Evolutionary conservation across 2,888 invertebrate genomes (phyloP), one percentile per base, ranked within the genome.

Genomic region (Octodonta nipae): DNA sequence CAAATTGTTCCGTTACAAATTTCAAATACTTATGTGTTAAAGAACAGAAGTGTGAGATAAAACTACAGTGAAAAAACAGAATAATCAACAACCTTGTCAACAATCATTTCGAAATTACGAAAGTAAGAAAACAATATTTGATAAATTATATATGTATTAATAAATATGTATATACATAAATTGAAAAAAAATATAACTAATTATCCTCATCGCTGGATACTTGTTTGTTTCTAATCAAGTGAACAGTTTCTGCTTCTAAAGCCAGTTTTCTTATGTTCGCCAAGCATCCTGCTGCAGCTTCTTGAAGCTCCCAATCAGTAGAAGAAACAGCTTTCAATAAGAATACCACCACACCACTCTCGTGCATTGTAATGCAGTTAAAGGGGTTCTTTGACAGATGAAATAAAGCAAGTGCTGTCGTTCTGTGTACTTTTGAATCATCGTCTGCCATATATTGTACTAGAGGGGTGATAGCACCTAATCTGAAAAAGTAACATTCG

Each of bases 321-420:
- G 89, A 85, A 1, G 87, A 86, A 30, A 92, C 84, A 40, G 89
- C 81, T 52, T 81, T 80, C 49, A 93, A 62, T 13, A 93, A 68
- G 47, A 88, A 86, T 63, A 87, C 75, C 3, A 80, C 80, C 3
- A 78, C 78, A 0, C 78, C 78, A 45, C 78, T 77, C 70, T 78
- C 84, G 59, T 93, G 92, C 84, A 93, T 88, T 0, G 87, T 86
- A 29, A 93, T 81, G 56, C 93, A 93, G 61, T 93, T 93, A 46
- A 84, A 76, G 0, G 91, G 84, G 60, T 91, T 85, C 55, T 81
- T 80, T 0, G 91, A 92, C 5, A 95, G 70, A 49, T 91, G 85
- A 60, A 79, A 83, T 14, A 92, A 68, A 0, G 93, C 92, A 50
- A 86, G 71, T 1, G 91, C 89, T 0, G 91, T 88, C 1, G 89